Conservation (phyloP, 2,113 vertebrate species). For the Chaenocephalus aceratus region DNA sequence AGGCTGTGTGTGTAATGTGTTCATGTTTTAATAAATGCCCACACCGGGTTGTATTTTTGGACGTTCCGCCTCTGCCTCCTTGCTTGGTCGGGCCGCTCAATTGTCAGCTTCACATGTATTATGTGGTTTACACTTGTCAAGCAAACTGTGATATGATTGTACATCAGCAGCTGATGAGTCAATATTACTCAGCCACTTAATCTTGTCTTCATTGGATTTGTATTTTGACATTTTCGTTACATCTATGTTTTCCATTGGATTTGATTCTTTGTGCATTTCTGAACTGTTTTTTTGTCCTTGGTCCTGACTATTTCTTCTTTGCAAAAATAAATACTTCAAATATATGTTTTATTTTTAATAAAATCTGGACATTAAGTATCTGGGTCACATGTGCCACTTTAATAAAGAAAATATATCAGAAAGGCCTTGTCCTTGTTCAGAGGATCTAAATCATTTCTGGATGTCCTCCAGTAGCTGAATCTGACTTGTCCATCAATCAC, state of each 20-base stretch:
- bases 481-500: slow-evolving; percentile 50
- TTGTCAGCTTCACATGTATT: background rate
- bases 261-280: background rate
- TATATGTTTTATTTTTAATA: background rate
- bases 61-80: no score
- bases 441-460: slow-evolving; percentile 26
- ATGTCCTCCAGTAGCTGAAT: slow-evolving; percentile 47
- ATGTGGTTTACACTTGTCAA: slow-evolving; percentile 13
- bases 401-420: slow-evolving; percentile 36
- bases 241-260: background rate
- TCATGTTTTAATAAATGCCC: no score
- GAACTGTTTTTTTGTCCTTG: background rate
- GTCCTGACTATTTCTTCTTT: background rate
- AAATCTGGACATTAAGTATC: background rate
- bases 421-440: slow-evolving; percentile 27
- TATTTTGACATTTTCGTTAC: background rate
- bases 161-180: background rate
- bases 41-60: no score
- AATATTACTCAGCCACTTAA: background rate
- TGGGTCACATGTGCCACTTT: slow-evolving; percentile 28
- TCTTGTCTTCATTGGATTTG: background rate
- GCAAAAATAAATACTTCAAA: slow-evolving; percentile 14
- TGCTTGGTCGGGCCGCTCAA: no score
- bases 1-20: no score
- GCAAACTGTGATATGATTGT: background rate